Evolutionary conservation across 2,113 vertebrate genomes (phyloP).

Genomic region (Empidonax traillii): DNA sequence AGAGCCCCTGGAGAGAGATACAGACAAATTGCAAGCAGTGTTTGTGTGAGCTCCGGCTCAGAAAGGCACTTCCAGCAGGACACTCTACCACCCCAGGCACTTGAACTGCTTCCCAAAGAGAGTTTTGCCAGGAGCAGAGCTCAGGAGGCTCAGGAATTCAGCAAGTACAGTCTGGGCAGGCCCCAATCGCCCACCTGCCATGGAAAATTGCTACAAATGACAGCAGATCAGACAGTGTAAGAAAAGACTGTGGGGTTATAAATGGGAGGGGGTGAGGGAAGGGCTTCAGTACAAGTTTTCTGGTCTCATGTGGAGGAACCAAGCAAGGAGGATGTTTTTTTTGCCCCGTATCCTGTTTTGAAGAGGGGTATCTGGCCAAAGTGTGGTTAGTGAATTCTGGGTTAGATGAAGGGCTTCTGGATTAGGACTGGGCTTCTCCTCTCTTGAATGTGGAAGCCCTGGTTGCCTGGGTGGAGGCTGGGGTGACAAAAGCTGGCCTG

Average conservation of each 20-base stretch:
- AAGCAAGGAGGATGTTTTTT: neutral
- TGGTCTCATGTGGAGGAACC: neutral
- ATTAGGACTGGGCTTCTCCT: neutral
- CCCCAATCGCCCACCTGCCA: neutral
- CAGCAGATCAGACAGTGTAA: neutral
- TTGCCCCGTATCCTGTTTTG: neutral
- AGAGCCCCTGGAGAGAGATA: neutral
- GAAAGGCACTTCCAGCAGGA: neutral
- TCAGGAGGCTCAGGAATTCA: rapidly evolving
- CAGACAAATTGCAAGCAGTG: neutral
- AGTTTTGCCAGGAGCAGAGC: neutral
- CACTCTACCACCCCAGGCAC: neutral
- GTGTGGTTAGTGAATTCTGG: neutral
- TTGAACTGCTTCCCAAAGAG: neutral
- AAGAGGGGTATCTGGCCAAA: neutral
- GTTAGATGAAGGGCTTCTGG: neutral
- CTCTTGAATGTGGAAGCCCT: neutral
- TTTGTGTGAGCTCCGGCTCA: neutral
- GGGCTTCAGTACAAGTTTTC: neutral
- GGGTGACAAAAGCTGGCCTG: neutral
- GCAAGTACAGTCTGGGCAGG: neutral
- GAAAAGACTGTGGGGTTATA: neutral
- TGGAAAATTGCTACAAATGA: neutral
- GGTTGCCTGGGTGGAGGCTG: neutral
- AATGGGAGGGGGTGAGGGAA: neutral